A percentile compares a stretch with the other conserved stretches of the same genome.
Conservation (phyloP, 2,888 invertebrate genomes). For the Ceramica pisi region DNA sequence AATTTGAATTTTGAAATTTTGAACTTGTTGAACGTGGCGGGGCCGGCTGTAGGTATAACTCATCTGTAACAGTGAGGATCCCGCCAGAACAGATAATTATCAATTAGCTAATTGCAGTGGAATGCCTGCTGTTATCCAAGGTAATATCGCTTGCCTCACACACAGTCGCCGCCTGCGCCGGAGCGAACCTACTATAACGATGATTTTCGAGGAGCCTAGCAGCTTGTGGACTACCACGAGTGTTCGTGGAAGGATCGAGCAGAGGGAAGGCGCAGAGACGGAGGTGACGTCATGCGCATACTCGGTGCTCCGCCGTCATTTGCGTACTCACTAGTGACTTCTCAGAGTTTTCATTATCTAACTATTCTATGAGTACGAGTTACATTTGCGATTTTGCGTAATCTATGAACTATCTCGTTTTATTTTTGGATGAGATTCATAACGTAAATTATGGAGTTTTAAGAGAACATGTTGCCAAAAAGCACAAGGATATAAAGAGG, state of each 20-base stretch:
- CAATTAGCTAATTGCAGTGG: not conserved
- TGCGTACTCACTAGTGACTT: too few relatives aligned
- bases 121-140: slow-evolving; percentile 19
- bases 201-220: not conserved
- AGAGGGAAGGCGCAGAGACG: slow-evolving; percentile 4
- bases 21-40: not conserved
- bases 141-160: slow-evolving; percentile 29
- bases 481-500: not conserved
- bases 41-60: not conserved
- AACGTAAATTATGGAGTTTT: not conserved
- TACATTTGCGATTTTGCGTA: not conserved
- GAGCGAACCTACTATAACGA: not conserved
- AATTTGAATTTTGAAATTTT: too few relatives aligned
- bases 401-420: not conserved
- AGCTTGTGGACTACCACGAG: not conserved
- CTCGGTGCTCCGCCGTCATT: not conserved
- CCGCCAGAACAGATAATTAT: not conserved
- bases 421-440: not conserved
- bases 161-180: not conserved
- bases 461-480: not conserved
- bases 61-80: not conserved
- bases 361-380: too few relatives aligned
- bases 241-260: not conserved
- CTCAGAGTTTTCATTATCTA: not conserved
- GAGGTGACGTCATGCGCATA: not conserved